Base-by-base conservation (phyloP, 1,140 invertebrate species). In the Amyelois transitella region DNA sequence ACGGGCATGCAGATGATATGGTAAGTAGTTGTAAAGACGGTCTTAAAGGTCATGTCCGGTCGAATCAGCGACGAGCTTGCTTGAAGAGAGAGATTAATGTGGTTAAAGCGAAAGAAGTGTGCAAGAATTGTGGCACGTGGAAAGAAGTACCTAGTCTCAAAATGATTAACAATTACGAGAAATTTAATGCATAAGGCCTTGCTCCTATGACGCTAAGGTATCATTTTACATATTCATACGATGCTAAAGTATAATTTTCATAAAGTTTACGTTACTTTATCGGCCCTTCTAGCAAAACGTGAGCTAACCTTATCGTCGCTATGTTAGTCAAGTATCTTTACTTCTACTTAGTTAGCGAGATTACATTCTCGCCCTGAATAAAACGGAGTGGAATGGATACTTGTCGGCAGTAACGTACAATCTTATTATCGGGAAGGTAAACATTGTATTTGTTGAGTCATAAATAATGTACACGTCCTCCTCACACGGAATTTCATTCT, bases 391-490 rank as follows among this genome's bases (percentile, higher is more conserved):
- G 32, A 54, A 54, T 54, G 52, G 43, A 54, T 44, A 54, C 51
- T 54, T 54, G 22, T 21, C 43, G 22, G 32, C 12, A 10, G 8
- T 20, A 48, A 21, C 45, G 17, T n/a, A 21, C 43, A 24, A 10
- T 54, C 43, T 54, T 54, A 54, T 54, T 54, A 54, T 43, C 18
- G 44, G 22, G n/a, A 54, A 47, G 21, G 24, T 48, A 45, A 54
- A 54, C 52, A 54, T 54, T 54, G 51, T 52, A 52, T 38, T 52
- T 38, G 43, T 54, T 24, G 52, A 54, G 22, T 54, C 52, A 43
- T 54, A 57, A 57, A 51, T 50, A 57, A 51, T 51, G 48, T 51
- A 54, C 54, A 50, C 21, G 38, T 57, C 21, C 28, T 49, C 51
- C 49, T 50, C 32, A 22, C 22, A 20, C n/a, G 54, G 52, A 28